Base-by-base conservation (phyloP, 2,888 invertebrate genomes). In the Zhengitettix transpicula region DNA sequence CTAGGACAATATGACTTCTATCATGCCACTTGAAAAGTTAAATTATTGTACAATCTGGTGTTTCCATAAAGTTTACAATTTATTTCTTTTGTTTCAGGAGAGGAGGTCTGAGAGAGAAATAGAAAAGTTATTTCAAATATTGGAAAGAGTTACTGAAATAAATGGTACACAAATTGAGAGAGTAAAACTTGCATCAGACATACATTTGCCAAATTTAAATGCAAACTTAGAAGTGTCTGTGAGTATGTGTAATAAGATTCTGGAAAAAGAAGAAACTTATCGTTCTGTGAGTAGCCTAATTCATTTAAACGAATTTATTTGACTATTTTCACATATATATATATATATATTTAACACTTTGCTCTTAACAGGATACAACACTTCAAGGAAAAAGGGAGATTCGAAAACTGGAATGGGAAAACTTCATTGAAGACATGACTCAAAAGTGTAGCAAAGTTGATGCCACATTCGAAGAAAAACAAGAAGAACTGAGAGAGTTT, bases 71-170 rank as follows among this genome's bases (percentile, higher is more conserved):
- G 15, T 41, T 9, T 56, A 28, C 5, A 28, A 2, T 28, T 40
- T 42, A 57, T 28, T 53, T 52, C 57, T 62, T 64, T 64, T 65
- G 69, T 74, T 71, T 52, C 65, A 90, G 89, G 84, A 85, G 68
- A 85, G 83, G 69, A 77, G 91, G 62, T 81, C 81, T 57, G 90
- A 92, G 66, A 76, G 82, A 65, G 92, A 93, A 75, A 84, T 89
- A 3, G 87, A 87, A 68, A 80, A 82, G 66, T 76, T 93, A 60
- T 89, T 91, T 72, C 79, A 81, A 65, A 81, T 87, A 58, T 77
- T 89, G 51, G 88, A 90, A 72, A 82, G 82, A 67, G 77, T 87
- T 12, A 85, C 86, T 1, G 88, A 90, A 65, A 78, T 91, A 28
- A 86, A 83, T 69, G 85, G 88, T 68, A 83, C 81, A 60, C 82